Base-by-base conservation (phyloP, 2,888 invertebrate species). In the Gymnosoma rotundatum region DNA sequence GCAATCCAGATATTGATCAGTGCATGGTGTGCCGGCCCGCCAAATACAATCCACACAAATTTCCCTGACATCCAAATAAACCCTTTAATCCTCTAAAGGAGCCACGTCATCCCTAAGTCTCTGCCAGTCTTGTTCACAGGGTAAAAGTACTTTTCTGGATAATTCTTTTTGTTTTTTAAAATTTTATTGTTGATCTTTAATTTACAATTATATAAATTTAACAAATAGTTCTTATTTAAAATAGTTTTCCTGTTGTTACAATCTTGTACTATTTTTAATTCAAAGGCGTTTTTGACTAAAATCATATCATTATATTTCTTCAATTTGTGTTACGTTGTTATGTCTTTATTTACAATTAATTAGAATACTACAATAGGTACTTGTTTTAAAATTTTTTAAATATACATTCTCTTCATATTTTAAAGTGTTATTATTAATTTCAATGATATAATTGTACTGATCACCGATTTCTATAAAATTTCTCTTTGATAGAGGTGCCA, bases 1-100 rank as follows among this genome's bases (percentile, higher is more conserved):
- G 20, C 2, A 38, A 45, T 38, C 70, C 38, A 10, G 21, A 45
- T 9, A 45, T 70, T 3, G n/a, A 70, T 32, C 38, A 58, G n/a
- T 73, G 73, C 32, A 18, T 36, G 36, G 36, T 63, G 1, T 63
- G 73, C 42, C n/a, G n/a, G n/a, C n/a, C n/a, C n/a, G n/a, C 38
- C 6, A 38, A 1, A 38, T 38, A 10, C 38, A 38, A 7, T 38
- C 38, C 38, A 38, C 38, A 4, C 38, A 9, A 38, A 25, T 25
- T 38, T 38, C 6, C 38, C 38, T 10, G 6, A 38, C 38, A 38
- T 38, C 38, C 38, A 9, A 38, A 38, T 38, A 38, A 38, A 10
- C 10, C 38, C 38, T 38, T 38, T 10, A 38, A 38, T 10, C 2
- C 10, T 38, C 38, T 38, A 38, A 38, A 38, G 38, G 38, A 38